Percentiles rank a stretch among this genome's conserved stretches.
phyloP scores from a whole-genome alignment of 2,797 vertebrate genomes.

The Urosaurus nigricauda region DNA sequence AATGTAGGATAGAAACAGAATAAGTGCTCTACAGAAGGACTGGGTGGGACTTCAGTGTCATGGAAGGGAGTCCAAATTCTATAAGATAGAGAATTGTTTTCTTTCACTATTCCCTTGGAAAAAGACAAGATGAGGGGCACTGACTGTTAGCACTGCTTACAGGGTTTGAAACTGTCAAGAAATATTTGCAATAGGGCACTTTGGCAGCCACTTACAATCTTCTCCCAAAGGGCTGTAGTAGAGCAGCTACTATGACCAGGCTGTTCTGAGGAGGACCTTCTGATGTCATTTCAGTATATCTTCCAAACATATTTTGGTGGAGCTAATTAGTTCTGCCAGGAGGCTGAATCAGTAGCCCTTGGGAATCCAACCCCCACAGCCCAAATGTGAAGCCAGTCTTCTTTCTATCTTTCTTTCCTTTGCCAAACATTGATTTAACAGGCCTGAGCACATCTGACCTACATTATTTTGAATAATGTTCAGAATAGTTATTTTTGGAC shows the following conservation, averaged over 20 bases:
- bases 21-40: no score
- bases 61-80: background rate
- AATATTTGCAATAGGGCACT: background rate
- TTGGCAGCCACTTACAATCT: no score
- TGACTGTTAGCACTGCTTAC: background rate
- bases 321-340: background rate
- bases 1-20: background rate
- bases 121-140: background rate
- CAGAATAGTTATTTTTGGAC: background rate
- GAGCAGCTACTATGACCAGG: background rate
- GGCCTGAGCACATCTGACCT: background rate
- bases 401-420: background rate
- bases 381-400: background rate
- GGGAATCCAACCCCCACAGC: background rate
- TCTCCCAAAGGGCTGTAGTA: background rate
- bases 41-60: no score
- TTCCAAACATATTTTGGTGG: constrained; percentile 11
- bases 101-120: background rate
- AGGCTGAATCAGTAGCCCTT: background rate
- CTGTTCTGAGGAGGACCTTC: background rate
- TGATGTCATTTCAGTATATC: background rate
- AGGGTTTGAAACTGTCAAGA: background rate
- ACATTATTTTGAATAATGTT: background rate
- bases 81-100: background rate
- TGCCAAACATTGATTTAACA: background rate